Conservation (phyloP, 2,888 invertebrate genomes). For the Eulithis prunata region DNA sequence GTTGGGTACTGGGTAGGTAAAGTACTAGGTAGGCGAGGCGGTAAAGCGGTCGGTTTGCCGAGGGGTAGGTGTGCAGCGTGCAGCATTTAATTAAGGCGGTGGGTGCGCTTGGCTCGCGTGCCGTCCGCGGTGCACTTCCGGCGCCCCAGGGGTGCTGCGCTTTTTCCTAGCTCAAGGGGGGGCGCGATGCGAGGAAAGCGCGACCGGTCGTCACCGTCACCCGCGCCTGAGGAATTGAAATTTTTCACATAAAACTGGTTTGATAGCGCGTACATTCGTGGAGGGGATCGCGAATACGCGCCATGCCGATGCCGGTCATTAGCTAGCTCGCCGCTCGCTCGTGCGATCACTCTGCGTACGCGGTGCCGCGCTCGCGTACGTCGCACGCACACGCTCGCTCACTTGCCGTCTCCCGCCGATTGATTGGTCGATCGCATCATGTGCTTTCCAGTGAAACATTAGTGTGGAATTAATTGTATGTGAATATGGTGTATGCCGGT, state of each 20-base stretch:
- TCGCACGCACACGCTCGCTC: constrained; percentile 34
- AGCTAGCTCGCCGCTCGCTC: constrained; percentile 77
- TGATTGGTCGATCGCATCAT: constrained; percentile 54
- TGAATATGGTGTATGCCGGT: constrained; percentile 37
- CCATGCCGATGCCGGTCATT: constrained; percentile 79
- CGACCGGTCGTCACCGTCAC: constrained; percentile 81
- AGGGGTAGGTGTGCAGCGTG: constrained; percentile 73
- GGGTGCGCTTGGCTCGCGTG: constrained; percentile 81
- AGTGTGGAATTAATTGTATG: constrained; percentile 41
- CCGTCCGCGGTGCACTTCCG: constrained; percentile 79
- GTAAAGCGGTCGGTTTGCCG: constrained; percentile 25
- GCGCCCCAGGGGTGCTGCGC: constrained; percentile 70
- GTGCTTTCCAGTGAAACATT: constrained; percentile 53
- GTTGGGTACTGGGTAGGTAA: constrained; percentile 20
- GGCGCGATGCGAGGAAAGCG: constrained; percentile 73
- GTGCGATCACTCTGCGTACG: constrained; percentile 68
- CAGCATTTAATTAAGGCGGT: constrained; percentile 81
- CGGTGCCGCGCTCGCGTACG: constrained; percentile 48
- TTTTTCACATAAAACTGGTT: constrained; percentile 83
- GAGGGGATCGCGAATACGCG: constrained; percentile 82
- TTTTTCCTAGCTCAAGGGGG: constrained; percentile 73
- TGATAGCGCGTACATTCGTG: constrained; percentile 78
- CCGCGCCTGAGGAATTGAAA: constrained; percentile 76
- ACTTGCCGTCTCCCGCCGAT: constrained; percentile 44
- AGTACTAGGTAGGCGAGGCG: constrained; percentile 14